These are phyloP conservation scores for Pteruthius melanotis DNA, from an alignment of 2,113 vertebrate genomes.

Conservation along the genomic window DNA sequence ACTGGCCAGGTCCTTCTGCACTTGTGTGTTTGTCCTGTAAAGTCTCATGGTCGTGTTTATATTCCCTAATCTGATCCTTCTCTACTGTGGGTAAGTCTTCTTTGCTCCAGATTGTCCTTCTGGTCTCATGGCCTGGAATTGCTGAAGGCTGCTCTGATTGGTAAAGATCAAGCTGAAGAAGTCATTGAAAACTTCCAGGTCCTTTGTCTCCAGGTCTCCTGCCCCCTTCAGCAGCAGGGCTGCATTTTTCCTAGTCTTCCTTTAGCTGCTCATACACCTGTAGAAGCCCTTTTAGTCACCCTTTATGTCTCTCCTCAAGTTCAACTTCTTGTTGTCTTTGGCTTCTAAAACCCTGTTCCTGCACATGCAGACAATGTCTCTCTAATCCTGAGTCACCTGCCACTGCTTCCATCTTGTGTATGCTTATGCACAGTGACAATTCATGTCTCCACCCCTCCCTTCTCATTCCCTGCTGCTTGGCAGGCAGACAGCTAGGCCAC, in stretches of 20 bases:
- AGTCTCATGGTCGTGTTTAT: neutral
- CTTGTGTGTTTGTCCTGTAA: neutral
- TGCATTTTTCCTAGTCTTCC: neutral
- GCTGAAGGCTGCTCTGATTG: neutral
- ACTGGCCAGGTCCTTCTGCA: neutral
- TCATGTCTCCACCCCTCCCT: neutral
- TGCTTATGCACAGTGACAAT: neutral
- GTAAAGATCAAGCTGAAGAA: neutral
- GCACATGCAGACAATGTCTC: neutral
- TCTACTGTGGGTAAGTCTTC: neutral
- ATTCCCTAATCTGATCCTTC: neutral
- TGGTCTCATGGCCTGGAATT: neutral
- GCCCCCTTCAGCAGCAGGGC: neutral
- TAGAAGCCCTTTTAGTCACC: neutral
- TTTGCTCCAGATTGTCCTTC: neutral
- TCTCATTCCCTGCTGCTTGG: neutral
- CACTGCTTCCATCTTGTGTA: neutral
- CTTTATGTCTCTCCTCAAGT: neutral
- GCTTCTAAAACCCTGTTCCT: neutral
- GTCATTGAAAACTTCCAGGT: neutral
- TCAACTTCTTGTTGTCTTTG: neutral
- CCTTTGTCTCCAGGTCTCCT: neutral
- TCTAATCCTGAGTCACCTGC: neutral
- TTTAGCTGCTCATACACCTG: neutral
- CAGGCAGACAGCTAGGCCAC: neutral